Evolutionary conservation across 2,113 vertebrate genomes (phyloP).

Genomic region (Trogon surrucura): DNA sequence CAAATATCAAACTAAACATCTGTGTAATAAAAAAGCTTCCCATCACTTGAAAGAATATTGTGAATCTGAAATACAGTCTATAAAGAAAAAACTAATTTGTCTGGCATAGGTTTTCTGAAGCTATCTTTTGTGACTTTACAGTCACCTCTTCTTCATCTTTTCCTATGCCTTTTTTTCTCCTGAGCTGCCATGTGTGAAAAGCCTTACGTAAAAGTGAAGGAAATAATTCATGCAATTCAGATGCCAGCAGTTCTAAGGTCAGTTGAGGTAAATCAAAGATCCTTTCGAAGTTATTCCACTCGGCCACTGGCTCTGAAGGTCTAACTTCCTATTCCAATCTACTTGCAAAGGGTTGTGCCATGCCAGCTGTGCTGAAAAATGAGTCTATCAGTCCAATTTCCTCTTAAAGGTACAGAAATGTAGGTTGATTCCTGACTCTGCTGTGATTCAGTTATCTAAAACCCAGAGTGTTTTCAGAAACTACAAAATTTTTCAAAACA

Average conservation of each 20-base stretch:
- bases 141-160: background rate
- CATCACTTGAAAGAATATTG: slow-evolving; percentile 19
- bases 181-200: background rate
- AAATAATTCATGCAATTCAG: background rate
- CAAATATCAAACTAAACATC: slow-evolving; percentile 58
- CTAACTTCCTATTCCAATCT: background rate
- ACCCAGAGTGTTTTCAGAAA: background rate
- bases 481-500: background rate
- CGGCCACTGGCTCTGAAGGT: background rate
- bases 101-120: background rate
- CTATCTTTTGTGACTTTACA: background rate
- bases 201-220: background rate
- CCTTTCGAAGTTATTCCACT: background rate
- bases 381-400: background rate
- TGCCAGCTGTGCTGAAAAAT: background rate
- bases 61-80: slow-evolving; percentile 12
- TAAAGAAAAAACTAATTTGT: background rate
- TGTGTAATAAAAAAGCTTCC: background rate
- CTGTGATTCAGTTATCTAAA: slow-evolving; percentile 33
- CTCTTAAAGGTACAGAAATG: background rate
- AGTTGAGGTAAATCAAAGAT: background rate
- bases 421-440: background rate
- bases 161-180: background rate
- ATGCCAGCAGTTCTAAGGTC: background rate
- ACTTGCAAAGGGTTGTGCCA: background rate